These are phyloP conservation scores for Chorisops tibialis DNA, from an alignment of 2,888 invertebrate genomes.

Conservation along the genomic window DNA sequence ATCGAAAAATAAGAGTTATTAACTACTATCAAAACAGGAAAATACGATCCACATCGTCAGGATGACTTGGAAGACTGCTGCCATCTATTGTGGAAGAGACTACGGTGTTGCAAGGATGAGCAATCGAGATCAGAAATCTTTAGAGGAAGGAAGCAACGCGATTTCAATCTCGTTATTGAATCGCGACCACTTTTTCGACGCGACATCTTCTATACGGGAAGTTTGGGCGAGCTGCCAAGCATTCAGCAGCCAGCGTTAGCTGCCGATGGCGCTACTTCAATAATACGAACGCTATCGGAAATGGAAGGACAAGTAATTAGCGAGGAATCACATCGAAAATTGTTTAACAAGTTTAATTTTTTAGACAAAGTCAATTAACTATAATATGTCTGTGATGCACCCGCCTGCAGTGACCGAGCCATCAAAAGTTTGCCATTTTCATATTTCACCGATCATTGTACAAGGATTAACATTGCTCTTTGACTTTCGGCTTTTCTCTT, in stretches of 20 bases:
- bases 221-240: not conserved
- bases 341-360: not conserved
- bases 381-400: conserved; percentile 13
- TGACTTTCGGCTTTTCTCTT: conserved; percentile 41
- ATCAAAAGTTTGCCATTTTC: not conserved
- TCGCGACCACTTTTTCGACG: not conserved
- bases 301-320: not conserved
- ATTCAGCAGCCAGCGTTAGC: not conserved
- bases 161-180: conserved; percentile 53
- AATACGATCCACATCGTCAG: not conserved
- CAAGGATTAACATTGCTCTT: conserved; percentile 46
- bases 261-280: not conserved
- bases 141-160: conserved; percentile 58
- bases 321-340: not conserved
- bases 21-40: not conserved
- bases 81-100: not conserved
- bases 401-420: not conserved
- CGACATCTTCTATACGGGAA: conserved; percentile 18
- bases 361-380: not conserved
- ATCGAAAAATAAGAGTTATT: not conserved
- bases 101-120: not conserved
- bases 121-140: conserved; percentile 37
- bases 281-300: not conserved
- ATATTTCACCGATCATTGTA: conserved; percentile 42
- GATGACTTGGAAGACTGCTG: not conserved